phyloP scores from a whole-genome alignment of 2,113 vertebrate genomes.

The Ramphastos sulfuratus region DNA sequence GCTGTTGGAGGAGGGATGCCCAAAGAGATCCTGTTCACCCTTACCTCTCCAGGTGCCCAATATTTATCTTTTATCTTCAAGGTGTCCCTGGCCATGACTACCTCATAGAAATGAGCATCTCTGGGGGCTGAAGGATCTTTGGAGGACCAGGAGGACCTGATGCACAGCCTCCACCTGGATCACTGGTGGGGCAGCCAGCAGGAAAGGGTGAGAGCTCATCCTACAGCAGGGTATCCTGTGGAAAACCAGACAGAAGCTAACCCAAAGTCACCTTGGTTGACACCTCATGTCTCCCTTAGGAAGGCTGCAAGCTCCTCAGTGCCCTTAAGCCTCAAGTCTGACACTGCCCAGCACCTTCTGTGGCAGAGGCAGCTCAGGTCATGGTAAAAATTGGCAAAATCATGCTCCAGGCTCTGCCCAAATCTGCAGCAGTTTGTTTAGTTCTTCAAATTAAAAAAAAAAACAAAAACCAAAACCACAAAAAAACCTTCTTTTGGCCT shows the following conservation, averaged over 20 bases:
- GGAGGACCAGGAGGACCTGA: accelerated
- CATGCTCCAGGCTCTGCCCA: background rate
- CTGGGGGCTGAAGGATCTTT: background rate
- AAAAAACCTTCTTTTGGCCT: constrained; percentile 46
- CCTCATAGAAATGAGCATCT: background rate
- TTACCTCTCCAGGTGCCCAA: background rate
- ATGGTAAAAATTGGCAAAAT: background rate
- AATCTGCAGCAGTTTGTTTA: background rate
- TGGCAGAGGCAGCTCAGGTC: background rate
- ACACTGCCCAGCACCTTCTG: accelerated
- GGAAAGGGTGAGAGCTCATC: background rate
- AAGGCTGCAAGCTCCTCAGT: background rate
- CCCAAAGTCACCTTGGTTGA: background rate
- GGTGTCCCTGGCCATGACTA: background rate
- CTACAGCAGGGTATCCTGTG: accelerated
- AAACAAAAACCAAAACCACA: too few relatives aligned
- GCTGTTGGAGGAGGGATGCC: background rate
- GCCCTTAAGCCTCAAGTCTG: accelerated
- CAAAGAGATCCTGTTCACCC: accelerated
- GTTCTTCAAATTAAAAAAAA: background rate
- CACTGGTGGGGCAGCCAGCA: background rate
- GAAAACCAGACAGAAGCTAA: background rate
- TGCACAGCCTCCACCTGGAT: background rate
- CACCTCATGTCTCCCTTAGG: accelerated
- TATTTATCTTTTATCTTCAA: background rate